Base-by-base conservation (phyloP, 1,140 invertebrate species). In the Bombus superbus region DNA sequence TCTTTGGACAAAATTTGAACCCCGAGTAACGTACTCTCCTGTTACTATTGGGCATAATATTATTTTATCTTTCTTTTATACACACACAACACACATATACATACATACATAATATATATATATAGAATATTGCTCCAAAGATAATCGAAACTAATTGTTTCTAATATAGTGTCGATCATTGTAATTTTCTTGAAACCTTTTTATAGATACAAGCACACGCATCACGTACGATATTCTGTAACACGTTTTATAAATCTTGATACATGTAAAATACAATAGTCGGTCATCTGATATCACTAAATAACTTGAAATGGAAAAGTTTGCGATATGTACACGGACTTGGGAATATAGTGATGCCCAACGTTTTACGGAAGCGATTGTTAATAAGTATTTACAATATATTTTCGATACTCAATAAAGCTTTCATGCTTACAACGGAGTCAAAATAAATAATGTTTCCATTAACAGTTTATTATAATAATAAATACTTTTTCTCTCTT, bases 321-420 rank as follows among this genome's bases (percentile, higher is more conserved):
- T 72, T 80, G 42, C 62, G 42, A 80, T 80, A 80, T 85, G 53
- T 84, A 71, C 68, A 62, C 59, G 47, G n/a, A 80, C 13, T 84
- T 62, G 76, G 40, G 53, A 38, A 28, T 69, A 38, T 28, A 35
- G 9, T 47, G 22, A 35, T 59, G 53, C 35, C 57, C n/a, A 73
- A 47, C 2, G 13, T 80, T 44, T 62, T 64, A 85, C 42, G 42
- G 42, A 80, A 80, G 42, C 32, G 38, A 73, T 85, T 85, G 83
- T 85, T 85, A 83, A 83, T 42, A 68, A 47, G 40, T 83, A 85
- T 85, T 85, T 71, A 85, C 83, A 80, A 85, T 80, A 85, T 85
- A 85, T 80, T 85, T 85, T 85, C 83, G 76, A 84, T 81, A 81
- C 53, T 81, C 35, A 81, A 81, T 44, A 71, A 72, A 71, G 77